phyloP scores from a whole-genome alignment of 2,797 vertebrate genomes.

The Rousettus madagascariensis region DNA sequence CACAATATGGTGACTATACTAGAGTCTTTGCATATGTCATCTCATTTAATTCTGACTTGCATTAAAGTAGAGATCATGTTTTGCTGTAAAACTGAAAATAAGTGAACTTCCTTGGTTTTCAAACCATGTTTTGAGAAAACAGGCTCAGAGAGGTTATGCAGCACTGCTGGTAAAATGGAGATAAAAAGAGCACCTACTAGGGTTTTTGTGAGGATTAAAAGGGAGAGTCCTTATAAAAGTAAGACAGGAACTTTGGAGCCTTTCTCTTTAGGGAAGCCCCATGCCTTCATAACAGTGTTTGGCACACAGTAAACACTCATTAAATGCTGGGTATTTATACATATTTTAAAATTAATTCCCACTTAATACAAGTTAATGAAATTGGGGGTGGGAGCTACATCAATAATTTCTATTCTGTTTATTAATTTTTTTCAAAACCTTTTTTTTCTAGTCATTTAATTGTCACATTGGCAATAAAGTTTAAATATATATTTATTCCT shows the following conservation, averaged over 20 bases:
- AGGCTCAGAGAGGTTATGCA: not conserved
- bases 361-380: not conserved
- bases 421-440: not conserved
- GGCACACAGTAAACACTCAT: not conserved
- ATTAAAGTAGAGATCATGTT: not conserved
- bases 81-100: not conserved
- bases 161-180: not conserved
- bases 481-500: not conserved
- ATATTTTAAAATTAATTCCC: not conserved
- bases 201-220: not conserved
- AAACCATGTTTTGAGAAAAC: not conserved
- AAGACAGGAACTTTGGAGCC: not conserved
- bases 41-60: not conserved
- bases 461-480: conserved; percentile 4
- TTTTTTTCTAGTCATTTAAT: not conserved
- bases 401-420: not conserved
- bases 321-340: not conserved
- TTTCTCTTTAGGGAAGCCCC: not conserved
- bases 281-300: not conserved
- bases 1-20: not conserved
- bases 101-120: not conserved
- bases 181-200: not conserved
- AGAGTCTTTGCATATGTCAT: not conserved
- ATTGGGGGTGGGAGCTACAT: not conserved
- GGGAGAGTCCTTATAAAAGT: not conserved